phyloP scores from a whole-genome alignment of 2,797 vertebrate species.

The Malurus leucopterus region DNA sequence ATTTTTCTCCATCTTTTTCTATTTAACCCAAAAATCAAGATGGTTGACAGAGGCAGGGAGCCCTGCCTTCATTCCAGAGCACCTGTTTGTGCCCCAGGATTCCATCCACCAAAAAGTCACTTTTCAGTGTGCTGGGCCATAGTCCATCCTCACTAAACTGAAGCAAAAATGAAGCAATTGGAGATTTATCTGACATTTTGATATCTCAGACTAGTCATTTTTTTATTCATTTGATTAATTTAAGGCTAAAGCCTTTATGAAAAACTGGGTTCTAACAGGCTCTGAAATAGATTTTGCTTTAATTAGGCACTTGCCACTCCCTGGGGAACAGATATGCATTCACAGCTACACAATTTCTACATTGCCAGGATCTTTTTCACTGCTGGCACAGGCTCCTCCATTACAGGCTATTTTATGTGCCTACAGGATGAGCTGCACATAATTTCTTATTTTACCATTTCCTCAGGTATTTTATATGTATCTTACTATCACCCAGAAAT shows the following conservation, averaged over 20 bases:
- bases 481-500: background rate
- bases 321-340: background rate
- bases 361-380: background rate
- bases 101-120: background rate
- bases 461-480: background rate
- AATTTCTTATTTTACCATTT: background rate
- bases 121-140: background rate
- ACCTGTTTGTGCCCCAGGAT: background rate
- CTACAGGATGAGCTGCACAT: fast-evolving
- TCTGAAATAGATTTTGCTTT: background rate
- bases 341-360: background rate
- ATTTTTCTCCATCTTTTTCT: background rate
- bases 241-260: background rate
- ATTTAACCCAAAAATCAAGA: constrained; percentile 1
- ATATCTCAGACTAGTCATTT: background rate
- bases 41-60: background rate
- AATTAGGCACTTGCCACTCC: background rate
- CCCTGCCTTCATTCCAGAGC: background rate
- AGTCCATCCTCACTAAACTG: background rate
- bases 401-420: background rate
- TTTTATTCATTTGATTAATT: background rate
- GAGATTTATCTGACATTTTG: background rate
- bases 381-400: background rate
- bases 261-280: background rate
- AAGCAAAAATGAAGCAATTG: background rate